Evolutionary conservation across 2,797 vertebrate genomes (phyloP), one percentile per base, ranked within the genome.

Genomic region (Pampus argenteus): DNA sequence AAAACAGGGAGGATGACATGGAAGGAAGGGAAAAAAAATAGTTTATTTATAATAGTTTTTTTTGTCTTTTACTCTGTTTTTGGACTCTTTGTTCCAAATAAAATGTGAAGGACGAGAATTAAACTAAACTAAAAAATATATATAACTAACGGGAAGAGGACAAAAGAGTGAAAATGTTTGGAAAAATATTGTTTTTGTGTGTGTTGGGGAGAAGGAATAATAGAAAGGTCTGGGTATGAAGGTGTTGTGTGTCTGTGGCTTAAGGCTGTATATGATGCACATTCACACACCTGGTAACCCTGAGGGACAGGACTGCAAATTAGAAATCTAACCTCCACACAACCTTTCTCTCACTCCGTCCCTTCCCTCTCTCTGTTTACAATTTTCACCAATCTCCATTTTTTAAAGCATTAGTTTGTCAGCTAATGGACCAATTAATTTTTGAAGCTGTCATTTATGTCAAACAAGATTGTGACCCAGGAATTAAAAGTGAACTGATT

Each of bases 201-300:
- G 38, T 26, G 44, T 40, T 22, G 23, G 26, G 42, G 72, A 38
- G 48, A 38, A 56, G 31, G 55, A 58, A 47, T 47, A 54, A 65
- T 56, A 1, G 66, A 50, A 68, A 50, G 57, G 34, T 73, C 56
- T 66, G 42, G 48, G 17, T 49, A 2, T 54, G 66, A 25, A 68
- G 74, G 78, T 86, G 72, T 82, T 79, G 74, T 81, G 66, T 65
- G 59, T 79, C 60, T 67, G 31, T 50, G 40, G 78, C 74, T 80
- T 69, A 45, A 48, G 83, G 78, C 62, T 62, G 57, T 45, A 14
- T 49, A 7, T 47, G 66, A 57, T 74, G 66, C 58, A 49, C 72
- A 25, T 71, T 78, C 34, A 50, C 79, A 79, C 77, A 85, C 87
- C 85, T 86, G 86, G 68, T 14, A 65, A 83, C 75, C 84, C 81